Evolutionary conservation across 2,797 vertebrate genomes (phyloP).

Genomic region (Hapalemur alaotrensis): DNA sequence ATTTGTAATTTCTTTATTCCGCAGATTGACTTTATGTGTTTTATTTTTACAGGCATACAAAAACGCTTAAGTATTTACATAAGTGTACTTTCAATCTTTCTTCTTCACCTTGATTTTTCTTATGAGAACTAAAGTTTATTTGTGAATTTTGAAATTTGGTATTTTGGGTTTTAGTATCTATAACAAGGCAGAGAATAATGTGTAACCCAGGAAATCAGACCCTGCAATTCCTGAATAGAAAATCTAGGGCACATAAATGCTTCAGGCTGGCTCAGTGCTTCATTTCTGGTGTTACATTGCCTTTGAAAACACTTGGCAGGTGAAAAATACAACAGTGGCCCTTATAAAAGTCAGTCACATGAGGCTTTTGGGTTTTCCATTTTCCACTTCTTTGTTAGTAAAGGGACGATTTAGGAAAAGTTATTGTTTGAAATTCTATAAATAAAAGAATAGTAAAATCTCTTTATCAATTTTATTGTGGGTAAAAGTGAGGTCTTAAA

Average conservation of each 20-base stretch:
- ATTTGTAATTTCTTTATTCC: not conserved
- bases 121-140: not conserved
- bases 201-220: not conserved
- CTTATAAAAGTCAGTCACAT: not conserved
- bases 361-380: not conserved
- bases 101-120: not conserved
- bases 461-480: not conserved
- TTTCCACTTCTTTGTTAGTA: not conserved
- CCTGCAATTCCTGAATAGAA: not conserved
- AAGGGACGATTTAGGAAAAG: not conserved
- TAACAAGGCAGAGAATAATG: not conserved
- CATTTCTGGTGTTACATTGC: not conserved
- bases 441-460: not conserved
- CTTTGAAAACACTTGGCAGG: not conserved
- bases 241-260: not conserved
- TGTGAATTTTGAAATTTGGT: not conserved
- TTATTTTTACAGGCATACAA: constrained; percentile 13
- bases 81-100: not conserved
- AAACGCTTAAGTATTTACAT: not conserved
- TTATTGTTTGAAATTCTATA: not conserved
- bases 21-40: not conserved
- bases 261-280: not conserved
- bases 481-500: not conserved
- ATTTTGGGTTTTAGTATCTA: not conserved
- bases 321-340: not conserved